Evolutionary conservation across 92 coral and sea anemone genomes (phyloP), one percentile per base, ranked within the genome.

Genomic region (Epizoanthus rinbou): DNA sequence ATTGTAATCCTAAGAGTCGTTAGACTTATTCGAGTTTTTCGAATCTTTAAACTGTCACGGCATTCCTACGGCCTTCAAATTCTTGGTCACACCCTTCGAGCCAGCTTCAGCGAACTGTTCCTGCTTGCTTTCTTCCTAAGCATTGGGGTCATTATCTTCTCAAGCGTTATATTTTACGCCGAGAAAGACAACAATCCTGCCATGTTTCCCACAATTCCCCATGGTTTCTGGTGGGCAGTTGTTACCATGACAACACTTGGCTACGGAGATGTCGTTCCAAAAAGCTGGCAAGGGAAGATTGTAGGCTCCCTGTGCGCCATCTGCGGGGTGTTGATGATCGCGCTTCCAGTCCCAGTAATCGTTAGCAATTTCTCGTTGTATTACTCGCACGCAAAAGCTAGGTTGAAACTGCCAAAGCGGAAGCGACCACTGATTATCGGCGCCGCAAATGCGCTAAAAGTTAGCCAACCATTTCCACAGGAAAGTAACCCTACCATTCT

Each of bases 181-280:
- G 99, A 97, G 74, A 92, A 88, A 52, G 99, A 94, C 79, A 75
- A 75, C 0, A 75, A 63, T 6, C 14, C 60, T 33, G 86, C 90
- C 0, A 86, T 88, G 68, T 97, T 97, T 80, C 89, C 92, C 66
- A 91, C 98, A 25, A 97, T 97, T 79, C 99, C 99, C 60, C 93
- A 91, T 56, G 90, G 96, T 18, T 97, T 97, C 84, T 97, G 99
- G 99, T 97, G 99, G 99, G 99, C 99, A 22, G 98, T 97, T 3
- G 97, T 97, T 59, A 97, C 99, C 84, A 97, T 97, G 99, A 97
- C 99, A 50, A 97, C 99, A 63, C 87, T 97, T 4, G 99, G 99
- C 24, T 97, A 97, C 54, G 99, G 99, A 16, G 99, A 97, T 87
- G 90, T 88, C 86, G 88, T 91, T 9, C 99, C 99, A 16, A 74